A percentile compares a stretch with the other conserved stretches of the same genome.
phyloP scores from a whole-genome alignment of 2,888 invertebrate genomes.

The Troilus luridus region DNA sequence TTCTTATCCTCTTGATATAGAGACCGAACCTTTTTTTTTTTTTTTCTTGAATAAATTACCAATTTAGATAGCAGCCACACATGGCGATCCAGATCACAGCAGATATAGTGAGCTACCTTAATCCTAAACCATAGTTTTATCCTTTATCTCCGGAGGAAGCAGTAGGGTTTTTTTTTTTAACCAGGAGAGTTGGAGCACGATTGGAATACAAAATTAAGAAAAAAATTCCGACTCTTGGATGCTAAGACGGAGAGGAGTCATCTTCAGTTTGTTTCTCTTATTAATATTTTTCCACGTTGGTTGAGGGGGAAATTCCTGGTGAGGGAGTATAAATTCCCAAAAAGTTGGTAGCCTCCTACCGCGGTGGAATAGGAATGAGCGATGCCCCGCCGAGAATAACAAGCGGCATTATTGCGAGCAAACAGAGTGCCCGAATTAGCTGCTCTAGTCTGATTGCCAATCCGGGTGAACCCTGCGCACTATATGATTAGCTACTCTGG shows the following conservation, averaged over 20 bases:
- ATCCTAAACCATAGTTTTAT: slow-evolving; percentile 15
- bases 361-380: slow-evolving; percentile 52
- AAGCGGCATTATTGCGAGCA: slow-evolving; percentile 52
- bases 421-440: slow-evolving; percentile 32
- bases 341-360: slow-evolving; percentile 48
- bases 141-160: slow-evolving; percentile 2
- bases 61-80: slow-evolving; percentile 21
- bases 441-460: slow-evolving; percentile 31
- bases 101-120: not conserved
- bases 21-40: too few species aligned
- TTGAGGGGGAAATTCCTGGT: slow-evolving; percentile 18
- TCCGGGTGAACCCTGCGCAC: not conserved
- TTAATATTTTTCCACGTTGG: slow-evolving; percentile 52
- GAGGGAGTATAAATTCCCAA: slow-evolving; percentile 54
- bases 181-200: not conserved
- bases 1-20: not conserved
- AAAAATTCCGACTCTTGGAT: slow-evolving; percentile 17
- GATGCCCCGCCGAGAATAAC: slow-evolving; percentile 45
- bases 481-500: not conserved
- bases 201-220: slow-evolving; percentile 55
- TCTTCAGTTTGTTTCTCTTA: slow-evolving; percentile 58
- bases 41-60: slow-evolving; percentile 24
- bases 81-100: not conserved
- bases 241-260: slow-evolving; percentile 50
- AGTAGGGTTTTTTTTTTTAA: slow-evolving; percentile 9